These are phyloP conservation scores for Rynchops niger DNA, from an alignment of 2,113 vertebrate species.

Conservation along the genomic window DNA sequence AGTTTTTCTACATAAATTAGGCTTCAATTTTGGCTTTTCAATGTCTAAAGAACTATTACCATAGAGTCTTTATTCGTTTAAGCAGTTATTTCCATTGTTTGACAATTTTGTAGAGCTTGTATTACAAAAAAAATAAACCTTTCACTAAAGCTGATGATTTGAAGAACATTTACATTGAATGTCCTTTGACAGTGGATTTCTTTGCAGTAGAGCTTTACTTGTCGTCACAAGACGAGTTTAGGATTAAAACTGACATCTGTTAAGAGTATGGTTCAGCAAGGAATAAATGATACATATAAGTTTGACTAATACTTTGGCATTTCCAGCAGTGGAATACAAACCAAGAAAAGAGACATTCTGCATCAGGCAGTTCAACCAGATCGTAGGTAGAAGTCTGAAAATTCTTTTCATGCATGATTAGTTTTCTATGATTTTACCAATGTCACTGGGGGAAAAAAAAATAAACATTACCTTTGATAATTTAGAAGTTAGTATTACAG, in stretches of 20 bases:
- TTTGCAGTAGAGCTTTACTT: not conserved
- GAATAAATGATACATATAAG: not conserved
- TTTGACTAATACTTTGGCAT: not conserved
- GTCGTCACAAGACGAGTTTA: not conserved
- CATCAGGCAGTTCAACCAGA: not conserved
- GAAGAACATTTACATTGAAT: not conserved
- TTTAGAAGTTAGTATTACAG: not conserved
- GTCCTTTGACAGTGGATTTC: not conserved
- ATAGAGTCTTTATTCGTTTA: not conserved
- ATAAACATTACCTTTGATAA: not conserved
- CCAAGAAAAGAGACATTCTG: not conserved
- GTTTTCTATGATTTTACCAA: not conserved
- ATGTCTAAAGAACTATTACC: not conserved
- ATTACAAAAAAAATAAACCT: not conserved
- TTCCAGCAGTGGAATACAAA: not conserved
- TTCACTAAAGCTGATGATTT: not conserved
- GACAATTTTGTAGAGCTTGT: not conserved
- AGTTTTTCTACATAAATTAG: not conserved
- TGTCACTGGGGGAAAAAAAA: not conserved
- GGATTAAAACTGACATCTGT: not conserved
- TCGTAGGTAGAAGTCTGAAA: not conserved
- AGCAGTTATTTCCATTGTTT: not conserved
- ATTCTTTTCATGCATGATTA: not conserved
- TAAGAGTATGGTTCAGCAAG: not conserved
- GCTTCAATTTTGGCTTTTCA: not conserved